A percentile compares a stretch with the other conserved stretches of the same genome.
Conservation (phyloP, 2,113 vertebrate species). For the Ailurus styani region DNA sequence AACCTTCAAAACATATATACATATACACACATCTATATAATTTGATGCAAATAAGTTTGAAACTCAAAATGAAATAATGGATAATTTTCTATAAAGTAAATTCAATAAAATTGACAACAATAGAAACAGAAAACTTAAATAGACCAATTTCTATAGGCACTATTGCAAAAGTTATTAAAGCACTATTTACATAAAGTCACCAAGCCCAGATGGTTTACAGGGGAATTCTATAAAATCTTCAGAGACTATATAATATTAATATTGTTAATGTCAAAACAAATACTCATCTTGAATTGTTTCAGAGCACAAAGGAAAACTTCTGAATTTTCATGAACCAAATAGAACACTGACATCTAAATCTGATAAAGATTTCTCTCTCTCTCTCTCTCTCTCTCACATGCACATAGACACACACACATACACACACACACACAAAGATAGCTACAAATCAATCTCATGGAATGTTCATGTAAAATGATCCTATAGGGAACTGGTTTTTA, state of each 20-base stretch:
- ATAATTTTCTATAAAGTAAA: not conserved
- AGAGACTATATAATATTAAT: not conserved
- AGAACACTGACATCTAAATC: not conserved
- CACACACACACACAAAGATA: not conserved
- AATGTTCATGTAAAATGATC: not conserved
- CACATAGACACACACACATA: not conserved
- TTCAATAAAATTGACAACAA: not conserved
- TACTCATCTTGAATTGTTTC: not conserved
- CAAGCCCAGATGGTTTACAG: not conserved
- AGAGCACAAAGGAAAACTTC: not conserved
- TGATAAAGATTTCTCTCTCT: not conserved
- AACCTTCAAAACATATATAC: not conserved
- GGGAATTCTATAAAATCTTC: not conserved
- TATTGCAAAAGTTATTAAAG: not conserved
- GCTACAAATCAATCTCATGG: not conserved
- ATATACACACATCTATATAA: not conserved
- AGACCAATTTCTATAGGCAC: not conserved
- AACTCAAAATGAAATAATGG: not conserved
- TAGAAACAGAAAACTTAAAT: not conserved
- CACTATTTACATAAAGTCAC: not conserved
- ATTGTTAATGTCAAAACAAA: not conserved
- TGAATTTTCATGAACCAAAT: not conserved
- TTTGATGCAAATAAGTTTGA: not conserved
- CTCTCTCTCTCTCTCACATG: not conserved
- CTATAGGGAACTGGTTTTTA: not conserved